Percentiles rank a stretch among this genome's conserved stretches.
Evolutionary conservation across 2,113 vertebrate genomes (phyloP).

Genomic region (Fregetta grallaria): DNA sequence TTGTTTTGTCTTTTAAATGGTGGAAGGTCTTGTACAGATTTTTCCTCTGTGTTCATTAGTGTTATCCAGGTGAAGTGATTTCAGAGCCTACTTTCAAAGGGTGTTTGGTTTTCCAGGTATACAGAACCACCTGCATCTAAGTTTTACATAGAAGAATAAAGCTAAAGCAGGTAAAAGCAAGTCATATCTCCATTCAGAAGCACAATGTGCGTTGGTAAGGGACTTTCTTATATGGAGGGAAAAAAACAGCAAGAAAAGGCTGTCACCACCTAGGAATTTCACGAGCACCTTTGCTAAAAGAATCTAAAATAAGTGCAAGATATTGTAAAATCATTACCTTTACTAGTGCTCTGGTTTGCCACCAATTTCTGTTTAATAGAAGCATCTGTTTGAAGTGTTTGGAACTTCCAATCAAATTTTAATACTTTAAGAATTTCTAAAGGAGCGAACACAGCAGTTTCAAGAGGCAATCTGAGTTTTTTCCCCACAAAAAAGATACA

Average conservation of each 20-base stretch:
- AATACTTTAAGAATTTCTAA: background rate
- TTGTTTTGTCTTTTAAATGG: background rate
- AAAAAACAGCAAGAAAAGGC: background rate
- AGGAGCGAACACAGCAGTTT: background rate
- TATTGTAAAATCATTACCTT: background rate
- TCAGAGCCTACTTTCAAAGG: background rate
- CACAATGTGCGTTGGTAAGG: background rate
- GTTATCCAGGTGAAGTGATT: background rate
- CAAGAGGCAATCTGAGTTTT: background rate
- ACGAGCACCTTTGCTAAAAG: background rate
- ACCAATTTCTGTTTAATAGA: background rate
- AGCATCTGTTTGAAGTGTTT: background rate
- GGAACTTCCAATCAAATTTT: background rate
- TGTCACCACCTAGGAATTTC: background rate
- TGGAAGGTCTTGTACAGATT: background rate
- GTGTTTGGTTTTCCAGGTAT: background rate
- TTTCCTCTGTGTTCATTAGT: background rate
- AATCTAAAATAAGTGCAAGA: background rate
- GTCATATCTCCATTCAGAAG: background rate
- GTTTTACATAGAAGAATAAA: background rate
- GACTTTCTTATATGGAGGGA: background rate
- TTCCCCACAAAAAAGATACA: background rate
- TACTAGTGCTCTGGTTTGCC: background rate
- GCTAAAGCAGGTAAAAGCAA: background rate
- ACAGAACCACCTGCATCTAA: background rate